Percentiles rank a stretch among this genome's conserved stretches.
Evolutionary conservation across 1,140 invertebrate species (phyloP).

Genomic region (Pectinophora gossypiella): DNA sequence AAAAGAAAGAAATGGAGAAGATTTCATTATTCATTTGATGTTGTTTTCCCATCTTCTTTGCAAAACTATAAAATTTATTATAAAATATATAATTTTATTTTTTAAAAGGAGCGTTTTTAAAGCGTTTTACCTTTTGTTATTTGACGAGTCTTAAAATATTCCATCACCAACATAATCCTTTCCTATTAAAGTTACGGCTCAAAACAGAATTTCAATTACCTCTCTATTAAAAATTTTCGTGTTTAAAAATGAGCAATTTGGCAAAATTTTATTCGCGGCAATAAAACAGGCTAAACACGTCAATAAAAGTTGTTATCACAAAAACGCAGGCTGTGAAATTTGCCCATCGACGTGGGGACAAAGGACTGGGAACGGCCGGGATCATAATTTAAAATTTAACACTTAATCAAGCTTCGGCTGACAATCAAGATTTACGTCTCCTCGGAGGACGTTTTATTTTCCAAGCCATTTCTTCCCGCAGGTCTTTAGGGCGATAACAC

Average conservation of each 20-base stretch:
- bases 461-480: conserved; percentile 34
- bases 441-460: conserved; percentile 39
- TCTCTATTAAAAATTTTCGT: not conserved
- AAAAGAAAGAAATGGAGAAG: no score
- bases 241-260: not conserved
- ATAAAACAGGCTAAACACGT: not conserved
- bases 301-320: not conserved
- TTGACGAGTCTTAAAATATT: no score
- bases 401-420: conserved; percentile 58
- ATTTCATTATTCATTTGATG: no score
- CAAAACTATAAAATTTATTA: no score
- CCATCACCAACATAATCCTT: no score
- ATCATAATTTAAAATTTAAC: conserved; percentile 65
- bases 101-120: no score
- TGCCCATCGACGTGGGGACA: not conserved
- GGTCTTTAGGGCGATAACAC: conserved; percentile 33
- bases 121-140: no score
- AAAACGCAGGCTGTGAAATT: not conserved
- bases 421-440: conserved; percentile 52
- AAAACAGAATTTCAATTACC: not conserved
- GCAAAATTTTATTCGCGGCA: not conserved
- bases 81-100: no score
- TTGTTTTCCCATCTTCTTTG: no score
- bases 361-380: conserved; percentile 4
- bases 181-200: no score